Conservation (phyloP, 2,113 vertebrate genomes). For the Sinocyclocheilus maitianheensis region DNA sequence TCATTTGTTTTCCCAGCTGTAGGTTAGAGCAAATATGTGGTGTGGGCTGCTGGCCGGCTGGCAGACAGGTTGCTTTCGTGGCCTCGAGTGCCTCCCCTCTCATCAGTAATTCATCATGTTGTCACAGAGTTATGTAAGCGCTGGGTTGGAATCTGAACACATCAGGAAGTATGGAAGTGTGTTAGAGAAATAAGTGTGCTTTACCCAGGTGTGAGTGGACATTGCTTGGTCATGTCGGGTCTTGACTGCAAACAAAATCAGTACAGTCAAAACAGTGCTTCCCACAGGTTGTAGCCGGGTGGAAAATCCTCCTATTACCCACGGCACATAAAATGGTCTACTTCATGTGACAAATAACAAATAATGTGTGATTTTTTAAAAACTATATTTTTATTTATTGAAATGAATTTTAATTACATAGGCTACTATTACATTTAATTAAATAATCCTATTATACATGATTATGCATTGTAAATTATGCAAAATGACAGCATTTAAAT, state of each 20-base stretch:
- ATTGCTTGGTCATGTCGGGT: conserved; percentile 27
- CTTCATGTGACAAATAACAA: no score
- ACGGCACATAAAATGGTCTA: no score
- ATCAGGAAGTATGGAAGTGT: conserved; percentile 52
- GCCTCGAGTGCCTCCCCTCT: conserved; percentile 33
- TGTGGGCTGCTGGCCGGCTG: conserved; percentile 12
- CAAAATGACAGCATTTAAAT: no score
- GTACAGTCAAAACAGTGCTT: not conserved
- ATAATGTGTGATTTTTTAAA: no score
- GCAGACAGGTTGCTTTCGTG: conserved; percentile 44
- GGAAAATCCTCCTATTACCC: no score
- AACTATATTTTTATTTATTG: no score
- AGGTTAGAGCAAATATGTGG: not conserved
- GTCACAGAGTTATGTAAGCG: conserved; percentile 55
- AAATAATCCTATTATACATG: no score
- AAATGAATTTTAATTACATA: no score
- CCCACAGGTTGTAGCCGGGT: no score
- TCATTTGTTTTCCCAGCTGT: conserved; percentile 34
- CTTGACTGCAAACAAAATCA: conserved; percentile 20
- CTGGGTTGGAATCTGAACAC: conserved; percentile 21
- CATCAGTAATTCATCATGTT: conserved; percentile 12
- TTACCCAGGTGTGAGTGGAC: conserved; percentile 5
- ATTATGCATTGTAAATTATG: no score
- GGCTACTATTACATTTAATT: no score
- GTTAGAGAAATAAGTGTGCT: conserved; percentile 22